Evolutionary conservation across 92 coral and sea anemone species (phyloP).

Genomic region (Epizoanthus rinbou): DNA sequence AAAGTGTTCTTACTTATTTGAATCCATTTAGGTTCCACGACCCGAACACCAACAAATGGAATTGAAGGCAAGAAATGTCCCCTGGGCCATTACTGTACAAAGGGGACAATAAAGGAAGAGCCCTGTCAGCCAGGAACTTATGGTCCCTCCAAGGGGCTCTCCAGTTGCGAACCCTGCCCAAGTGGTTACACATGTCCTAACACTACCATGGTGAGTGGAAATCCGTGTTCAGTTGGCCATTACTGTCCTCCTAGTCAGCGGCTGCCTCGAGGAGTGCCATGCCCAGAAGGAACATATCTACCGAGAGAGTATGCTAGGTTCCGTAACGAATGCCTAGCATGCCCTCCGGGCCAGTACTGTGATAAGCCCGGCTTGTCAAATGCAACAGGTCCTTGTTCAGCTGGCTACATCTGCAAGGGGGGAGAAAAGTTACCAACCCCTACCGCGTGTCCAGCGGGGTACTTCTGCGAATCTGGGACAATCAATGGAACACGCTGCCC

Average conservation of each 20-base stretch:
- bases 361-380: constrained; percentile 66
- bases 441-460: constrained; percentile 78
- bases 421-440: constrained; percentile 67
- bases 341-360: constrained; percentile 82
- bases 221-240: constrained; percentile 86
- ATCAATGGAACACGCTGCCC: constrained; percentile 84
- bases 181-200: constrained; percentile 87
- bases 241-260: constrained; percentile 74
- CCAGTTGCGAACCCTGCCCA: constrained; percentile 76
- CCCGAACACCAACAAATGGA: constrained; percentile 86
- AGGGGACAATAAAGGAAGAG: constrained; percentile 71
- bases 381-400: constrained; percentile 72
- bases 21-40: constrained; percentile 76
- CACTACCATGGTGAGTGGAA: constrained; percentile 63
- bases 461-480: constrained; percentile 81
- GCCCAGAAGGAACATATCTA: constrained; percentile 89
- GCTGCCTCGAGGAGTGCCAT: constrained; percentile 63
- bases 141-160: constrained; percentile 63
- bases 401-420: constrained; percentile 81
- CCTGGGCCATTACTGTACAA: constrained; percentile 82
- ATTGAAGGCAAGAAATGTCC: constrained; percentile 84
- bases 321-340: constrained; percentile 80
- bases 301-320: constrained; percentile 54
- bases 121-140: constrained; percentile 77
- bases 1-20: background rate